A percentile compares a stretch with the other conserved stretches of the same genome.
These are phyloP conservation scores for Indri indri DNA, from an alignment of 2,113 vertebrate species.

Conservation along the genomic window DNA sequence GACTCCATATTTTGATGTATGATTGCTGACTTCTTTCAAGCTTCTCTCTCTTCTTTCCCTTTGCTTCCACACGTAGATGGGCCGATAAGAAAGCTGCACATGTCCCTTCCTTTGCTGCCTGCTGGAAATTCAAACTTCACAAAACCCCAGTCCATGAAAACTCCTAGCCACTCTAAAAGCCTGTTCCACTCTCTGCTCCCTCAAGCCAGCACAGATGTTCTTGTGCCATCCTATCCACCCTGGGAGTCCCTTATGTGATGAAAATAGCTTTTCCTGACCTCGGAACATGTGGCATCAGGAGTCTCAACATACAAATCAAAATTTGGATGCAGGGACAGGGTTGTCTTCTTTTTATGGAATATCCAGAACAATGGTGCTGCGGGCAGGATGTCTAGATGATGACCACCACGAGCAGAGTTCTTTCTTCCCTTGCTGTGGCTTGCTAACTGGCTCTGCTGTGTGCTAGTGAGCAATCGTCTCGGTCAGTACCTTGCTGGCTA, in stretches of 20 bases:
- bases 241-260: not conserved
- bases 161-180: not conserved
- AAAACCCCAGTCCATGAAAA: not conserved
- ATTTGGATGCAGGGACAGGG: not conserved
- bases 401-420: fast-evolving
- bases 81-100: not conserved
- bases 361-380: not conserved
- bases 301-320: not conserved
- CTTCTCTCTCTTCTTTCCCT: not conserved
- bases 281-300: not conserved
- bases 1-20: not conserved
- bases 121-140: not conserved
- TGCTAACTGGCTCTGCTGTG: not conserved
- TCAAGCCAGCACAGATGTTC: not conserved
- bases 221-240: not conserved
- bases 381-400: not conserved
- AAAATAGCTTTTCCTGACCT: not conserved
- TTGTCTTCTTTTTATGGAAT: not conserved
- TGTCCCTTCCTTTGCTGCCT: fast-evolving
- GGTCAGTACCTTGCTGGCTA: not conserved
- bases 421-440: not conserved
- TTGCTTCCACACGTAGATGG: not conserved
- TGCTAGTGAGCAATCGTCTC: not conserved
- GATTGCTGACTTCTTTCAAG: not conserved
- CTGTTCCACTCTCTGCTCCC: not conserved